Evolutionary conservation across 2,113 vertebrate genomes (phyloP), one percentile per base, ranked within the genome.

Genomic region (Clarias magur): DNA sequence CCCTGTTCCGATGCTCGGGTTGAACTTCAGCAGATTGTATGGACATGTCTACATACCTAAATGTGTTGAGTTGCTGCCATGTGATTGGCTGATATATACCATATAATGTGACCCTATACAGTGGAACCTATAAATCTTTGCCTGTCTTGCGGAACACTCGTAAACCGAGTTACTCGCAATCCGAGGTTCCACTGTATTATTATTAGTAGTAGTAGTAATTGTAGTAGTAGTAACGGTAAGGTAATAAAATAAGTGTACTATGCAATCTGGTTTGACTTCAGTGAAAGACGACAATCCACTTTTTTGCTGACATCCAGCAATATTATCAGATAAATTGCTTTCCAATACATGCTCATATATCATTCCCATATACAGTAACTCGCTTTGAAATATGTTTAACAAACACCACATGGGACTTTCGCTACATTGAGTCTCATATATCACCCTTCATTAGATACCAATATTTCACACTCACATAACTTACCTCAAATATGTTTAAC

Each of bases 371-470:
- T 80, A 48, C 48, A 48, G 48, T 48, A 59, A 21, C 57, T 23
- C 34, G 56, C 79, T 38, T 38, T 81, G 60, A 80, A 80, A 38
- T 80, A 60, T 80, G 30, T 80, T 80, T 5, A 80, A 80, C 59
- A 60, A 81, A 42, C 30, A 25, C 12, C 30, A 81, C 79, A 42
- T 38, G 79, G 62, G 25, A 23, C 23, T 15, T 65, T 30, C 16
- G 3, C 70, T n/a, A 21, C 53, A 34, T 53, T 10, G 15, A 8
- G 10, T 63, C 42, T 79, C 48, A 79, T 85, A 79, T 15, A 63
- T 79, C 84, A 85, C 19, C 54, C 38, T 59, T 84, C 53, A 57
- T 84, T 84, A 84, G 53, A 72, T 42, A 38, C 30, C 57, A 30
- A 81, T 81, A 81, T 8, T 62, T 81, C 57, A 81, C 34, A 17